These are phyloP conservation scores for Agonopterix arenella DNA, from an alignment of 2,888 invertebrate species.

Conservation along the genomic window DNA sequence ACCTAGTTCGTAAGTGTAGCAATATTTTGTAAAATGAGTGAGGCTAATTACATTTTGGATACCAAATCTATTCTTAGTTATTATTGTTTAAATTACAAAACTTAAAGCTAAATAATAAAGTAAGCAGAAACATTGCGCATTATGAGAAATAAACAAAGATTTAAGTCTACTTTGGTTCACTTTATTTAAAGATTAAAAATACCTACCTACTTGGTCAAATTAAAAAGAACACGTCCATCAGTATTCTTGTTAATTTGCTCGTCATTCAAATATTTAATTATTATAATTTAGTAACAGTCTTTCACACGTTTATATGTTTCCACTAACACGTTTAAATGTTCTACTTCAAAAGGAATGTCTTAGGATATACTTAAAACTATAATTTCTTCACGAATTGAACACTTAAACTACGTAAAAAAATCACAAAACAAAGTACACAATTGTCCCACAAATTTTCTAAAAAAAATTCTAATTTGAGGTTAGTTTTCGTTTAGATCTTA, in stretches of 20 bases:
- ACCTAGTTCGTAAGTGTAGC: too few relatives aligned
- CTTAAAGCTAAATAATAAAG: constrained; percentile 2
- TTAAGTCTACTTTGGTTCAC: constrained; percentile 43
- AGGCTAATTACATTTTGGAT: not conserved
- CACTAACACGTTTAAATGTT: too few relatives aligned
- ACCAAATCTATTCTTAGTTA: not conserved
- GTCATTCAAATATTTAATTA: constrained; percentile 5
- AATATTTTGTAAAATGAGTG: not conserved
- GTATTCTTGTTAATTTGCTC: constrained; percentile 52
- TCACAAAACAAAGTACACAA: too few relatives aligned
- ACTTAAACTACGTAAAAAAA: too few relatives aligned
- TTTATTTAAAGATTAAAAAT: constrained; percentile 12
- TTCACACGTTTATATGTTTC: not conserved
- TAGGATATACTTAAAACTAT: too few relatives aligned
- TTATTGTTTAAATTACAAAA: not conserved
- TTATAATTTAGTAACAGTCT: constrained; percentile 3
- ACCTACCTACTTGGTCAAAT: constrained; percentile 33
- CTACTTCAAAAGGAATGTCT: too few relatives aligned
- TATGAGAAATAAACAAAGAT: constrained; percentile 9
- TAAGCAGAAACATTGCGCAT: constrained; percentile 1
- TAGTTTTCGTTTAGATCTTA: too few relatives aligned
- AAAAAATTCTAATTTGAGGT: too few relatives aligned
- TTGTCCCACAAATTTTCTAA: too few relatives aligned
- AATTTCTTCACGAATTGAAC: too few relatives aligned
- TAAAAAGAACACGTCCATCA: constrained; percentile 39